phyloP scores from a whole-genome alignment of 2,888 invertebrate species.

The Eilema depressum region DNA sequence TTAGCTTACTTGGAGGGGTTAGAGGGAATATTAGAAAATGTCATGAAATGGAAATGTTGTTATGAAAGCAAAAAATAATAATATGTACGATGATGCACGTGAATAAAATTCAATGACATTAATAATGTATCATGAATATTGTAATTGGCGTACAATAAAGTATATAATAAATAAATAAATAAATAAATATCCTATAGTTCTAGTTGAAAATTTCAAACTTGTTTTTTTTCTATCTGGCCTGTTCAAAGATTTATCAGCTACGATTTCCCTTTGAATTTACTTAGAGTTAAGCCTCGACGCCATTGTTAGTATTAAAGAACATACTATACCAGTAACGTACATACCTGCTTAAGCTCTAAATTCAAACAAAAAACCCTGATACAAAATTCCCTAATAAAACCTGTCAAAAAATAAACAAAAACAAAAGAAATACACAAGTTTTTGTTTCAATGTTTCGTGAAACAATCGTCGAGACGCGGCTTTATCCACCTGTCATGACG shows the following conservation, averaged over 20 bases:
- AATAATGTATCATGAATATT: too few species aligned
- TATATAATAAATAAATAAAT: too few species aligned
- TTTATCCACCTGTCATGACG: slow-evolving; percentile 35
- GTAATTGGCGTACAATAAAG: too few species aligned
- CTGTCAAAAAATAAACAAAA: neutral
- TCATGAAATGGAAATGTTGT: too few species aligned
- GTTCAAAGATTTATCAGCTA: neutral
- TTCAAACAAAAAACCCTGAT: neutral
- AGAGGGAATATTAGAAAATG: too few species aligned
- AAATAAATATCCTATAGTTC: too few species aligned
- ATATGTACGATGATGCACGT: too few species aligned
- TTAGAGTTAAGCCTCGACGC: neutral
- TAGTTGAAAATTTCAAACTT: neutral
- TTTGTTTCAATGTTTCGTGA: neutral
- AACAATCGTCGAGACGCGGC: slow-evolving; percentile 1
- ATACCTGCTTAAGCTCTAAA: neutral
- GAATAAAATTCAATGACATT: too few species aligned
- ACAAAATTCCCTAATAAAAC: neutral
- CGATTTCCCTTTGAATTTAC: neutral
- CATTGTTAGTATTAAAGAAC: too few species aligned
- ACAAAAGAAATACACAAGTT: neutral
- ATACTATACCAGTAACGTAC: too few species aligned
- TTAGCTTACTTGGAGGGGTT: too few species aligned
- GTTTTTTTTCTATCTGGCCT: neutral
- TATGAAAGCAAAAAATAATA: too few species aligned